Evolutionary conservation across 2,797 vertebrate species (phyloP).

Genomic region (Pseudochirops corinnae): DNA sequence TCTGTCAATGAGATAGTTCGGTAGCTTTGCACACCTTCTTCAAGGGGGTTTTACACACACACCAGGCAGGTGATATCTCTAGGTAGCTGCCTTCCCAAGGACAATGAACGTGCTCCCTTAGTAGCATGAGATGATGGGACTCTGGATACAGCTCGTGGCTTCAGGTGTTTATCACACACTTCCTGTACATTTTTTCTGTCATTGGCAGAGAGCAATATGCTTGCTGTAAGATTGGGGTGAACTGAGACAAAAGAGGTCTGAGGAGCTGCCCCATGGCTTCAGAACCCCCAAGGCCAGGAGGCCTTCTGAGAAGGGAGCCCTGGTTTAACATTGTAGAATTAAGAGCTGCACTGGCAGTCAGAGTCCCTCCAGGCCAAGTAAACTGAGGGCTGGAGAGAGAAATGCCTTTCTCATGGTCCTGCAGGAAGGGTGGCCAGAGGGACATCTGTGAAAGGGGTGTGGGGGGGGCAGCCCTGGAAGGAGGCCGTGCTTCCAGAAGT

Average conservation of each 20-base stretch:
- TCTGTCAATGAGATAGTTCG: not conserved
- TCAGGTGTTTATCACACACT: not conserved
- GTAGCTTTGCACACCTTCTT: not conserved
- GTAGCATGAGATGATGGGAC: not conserved
- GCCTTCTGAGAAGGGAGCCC: not conserved
- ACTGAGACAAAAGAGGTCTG: not conserved
- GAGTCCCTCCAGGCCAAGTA: not conserved
- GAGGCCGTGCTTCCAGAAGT: not conserved
- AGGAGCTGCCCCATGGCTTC: not conserved
- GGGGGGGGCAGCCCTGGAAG: not conserved
- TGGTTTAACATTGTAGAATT: not conserved
- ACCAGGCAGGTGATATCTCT: fast-evolving
- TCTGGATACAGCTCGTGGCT: not conserved
- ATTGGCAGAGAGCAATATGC: fast-evolving
- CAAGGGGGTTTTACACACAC: not conserved
- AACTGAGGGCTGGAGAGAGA: no score
- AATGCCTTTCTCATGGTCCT: no score
- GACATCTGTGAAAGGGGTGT: not conserved
- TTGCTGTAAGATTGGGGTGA: not conserved
- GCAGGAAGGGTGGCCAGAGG: not conserved
- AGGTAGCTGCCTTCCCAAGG: not conserved
- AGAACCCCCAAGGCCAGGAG: not conserved
- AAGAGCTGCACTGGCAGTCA: not conserved
- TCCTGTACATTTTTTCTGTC: not conserved
- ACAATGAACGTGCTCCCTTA: not conserved